Percentiles rank a stretch among this genome's conserved stretches.
Conservation (phyloP, 2,888 invertebrate genomes). For the Pollenia griseotomentosa region DNA sequence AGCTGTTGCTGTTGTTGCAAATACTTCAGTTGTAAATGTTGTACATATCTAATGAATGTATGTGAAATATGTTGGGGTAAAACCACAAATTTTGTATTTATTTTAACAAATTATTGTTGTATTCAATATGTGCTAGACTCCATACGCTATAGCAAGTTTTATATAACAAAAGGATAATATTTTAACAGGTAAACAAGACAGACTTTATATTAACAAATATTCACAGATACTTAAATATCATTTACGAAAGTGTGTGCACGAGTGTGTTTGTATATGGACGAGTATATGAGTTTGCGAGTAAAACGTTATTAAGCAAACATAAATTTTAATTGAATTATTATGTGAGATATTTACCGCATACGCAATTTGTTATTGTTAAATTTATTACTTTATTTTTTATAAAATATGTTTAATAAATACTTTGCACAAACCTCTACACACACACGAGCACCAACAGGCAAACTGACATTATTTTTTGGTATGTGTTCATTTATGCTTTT, state of each 20-base stretch:
- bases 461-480: not conserved
- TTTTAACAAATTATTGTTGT: constrained; percentile 32
- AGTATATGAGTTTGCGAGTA: not conserved
- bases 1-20: not conserved
- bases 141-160: not conserved
- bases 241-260: not conserved
- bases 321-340: constrained; percentile 75
- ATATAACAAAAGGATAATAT: too few relatives aligned
- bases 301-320: constrained; percentile 73
- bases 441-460: not conserved
- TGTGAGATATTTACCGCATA: constrained; percentile 71
- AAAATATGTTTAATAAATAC: constrained; percentile 30
- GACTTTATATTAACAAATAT: too few relatives aligned
- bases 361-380: constrained; percentile 63
- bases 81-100: constrained; percentile 32
- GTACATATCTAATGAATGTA: constrained; percentile 7
- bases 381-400: constrained; percentile 55
- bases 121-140: not conserved
- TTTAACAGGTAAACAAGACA: too few relatives aligned
- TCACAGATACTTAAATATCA: too few relatives aligned
- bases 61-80: constrained; percentile 21
- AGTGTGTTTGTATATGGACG: too few relatives aligned
- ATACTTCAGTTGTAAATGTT: not conserved
- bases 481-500: not conserved
- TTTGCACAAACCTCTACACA: not conserved